Percentiles rank a stretch among this genome's conserved stretches.
Conservation (phyloP, 1,140 invertebrate species). For the Drosophila rufa region DNA sequence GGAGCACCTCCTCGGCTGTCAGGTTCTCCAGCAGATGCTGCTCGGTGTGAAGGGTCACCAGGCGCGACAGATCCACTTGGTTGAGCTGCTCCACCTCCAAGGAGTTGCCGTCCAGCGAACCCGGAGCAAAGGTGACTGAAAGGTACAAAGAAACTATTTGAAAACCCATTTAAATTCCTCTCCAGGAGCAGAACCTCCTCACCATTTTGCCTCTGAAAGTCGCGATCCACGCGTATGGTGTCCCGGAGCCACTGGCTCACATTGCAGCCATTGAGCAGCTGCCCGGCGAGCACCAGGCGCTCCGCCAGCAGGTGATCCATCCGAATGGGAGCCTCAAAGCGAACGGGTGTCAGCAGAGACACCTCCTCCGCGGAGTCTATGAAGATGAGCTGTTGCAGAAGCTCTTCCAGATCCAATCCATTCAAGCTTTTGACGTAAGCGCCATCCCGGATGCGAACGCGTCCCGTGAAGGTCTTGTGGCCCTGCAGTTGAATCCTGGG, state of each 20-base stretch:
- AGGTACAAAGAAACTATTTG: not conserved
- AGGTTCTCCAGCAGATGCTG: slow-evolving; percentile 55
- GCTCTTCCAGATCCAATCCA: slow-evolving; percentile 34
- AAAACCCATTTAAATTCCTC: not conserved
- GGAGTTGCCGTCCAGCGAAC: slow-evolving; percentile 62
- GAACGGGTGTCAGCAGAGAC: slow-evolving; percentile 42
- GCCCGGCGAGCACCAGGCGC: slow-evolving; percentile 21
- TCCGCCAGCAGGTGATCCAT: slow-evolving; percentile 21
- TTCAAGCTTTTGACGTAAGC: slow-evolving; percentile 56
- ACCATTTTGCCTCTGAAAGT: slow-evolving; percentile 34
- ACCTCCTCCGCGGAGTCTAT: slow-evolving; percentile 33
- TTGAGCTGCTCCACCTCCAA: slow-evolving; percentile 60
- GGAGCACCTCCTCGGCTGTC: slow-evolving; percentile 47
- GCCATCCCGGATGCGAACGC: slow-evolving; percentile 55
- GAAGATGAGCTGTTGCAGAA: slow-evolving; percentile 54
- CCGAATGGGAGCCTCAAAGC: slow-evolving; percentile 44
- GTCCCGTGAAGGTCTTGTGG: slow-evolving; percentile 65
- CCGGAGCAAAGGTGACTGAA: slow-evolving; percentile 50
- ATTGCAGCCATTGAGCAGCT: slow-evolving; percentile 61
- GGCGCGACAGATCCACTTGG: slow-evolving; percentile 49
- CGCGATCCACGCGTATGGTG: slow-evolving; percentile 64
- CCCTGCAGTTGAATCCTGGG: slow-evolving; percentile 16
- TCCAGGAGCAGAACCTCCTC: not conserved
- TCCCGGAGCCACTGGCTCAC: slow-evolving; percentile 68
- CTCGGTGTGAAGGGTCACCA: slow-evolving; percentile 67